These are phyloP conservation scores for Scaeva pyrastri DNA, from an alignment of 2,888 invertebrate genomes.

Conservation along the genomic window DNA sequence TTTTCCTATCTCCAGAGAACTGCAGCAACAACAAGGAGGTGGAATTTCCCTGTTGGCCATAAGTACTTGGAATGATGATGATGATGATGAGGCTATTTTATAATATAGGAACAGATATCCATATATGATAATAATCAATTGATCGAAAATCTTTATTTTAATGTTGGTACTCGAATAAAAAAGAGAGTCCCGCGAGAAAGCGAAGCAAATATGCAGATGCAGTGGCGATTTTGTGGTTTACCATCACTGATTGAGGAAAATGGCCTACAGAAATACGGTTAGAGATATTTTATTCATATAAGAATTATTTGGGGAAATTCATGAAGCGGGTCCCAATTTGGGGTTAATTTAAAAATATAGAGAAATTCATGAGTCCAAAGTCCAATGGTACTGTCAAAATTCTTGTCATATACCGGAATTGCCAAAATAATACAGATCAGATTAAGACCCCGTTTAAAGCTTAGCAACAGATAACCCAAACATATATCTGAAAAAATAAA, in stretches of 20 bases:
- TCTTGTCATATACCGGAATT: too few relatives aligned
- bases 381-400: too few relatives aligned
- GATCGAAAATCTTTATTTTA: constrained; percentile 65
- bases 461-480: not conserved
- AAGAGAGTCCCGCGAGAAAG: constrained; percentile 15
- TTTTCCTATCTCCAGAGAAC: not conserved
- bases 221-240: constrained; percentile 37
- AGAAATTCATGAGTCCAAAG: too few relatives aligned
- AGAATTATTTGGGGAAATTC: too few relatives aligned
- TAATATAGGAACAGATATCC: constrained; percentile 46
- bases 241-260: constrained; percentile 40
- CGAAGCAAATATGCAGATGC: not conserved
- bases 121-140: constrained; percentile 70
- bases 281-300: too few relatives aligned
- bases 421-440: too few relatives aligned
- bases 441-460: too few relatives aligned
- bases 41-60: constrained; percentile 10
- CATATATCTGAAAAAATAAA: not conserved
- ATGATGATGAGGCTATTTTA: constrained; percentile 35
- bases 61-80: not conserved
- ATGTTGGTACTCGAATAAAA: constrained; percentile 20
- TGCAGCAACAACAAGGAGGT: constrained; percentile 1
- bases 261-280: too few relatives aligned
- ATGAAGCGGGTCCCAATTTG: too few relatives aligned
- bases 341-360: too few relatives aligned